Evolutionary conservation across 2,797 vertebrate genomes (phyloP).

Genomic region (Antennarius maculatus): DNA sequence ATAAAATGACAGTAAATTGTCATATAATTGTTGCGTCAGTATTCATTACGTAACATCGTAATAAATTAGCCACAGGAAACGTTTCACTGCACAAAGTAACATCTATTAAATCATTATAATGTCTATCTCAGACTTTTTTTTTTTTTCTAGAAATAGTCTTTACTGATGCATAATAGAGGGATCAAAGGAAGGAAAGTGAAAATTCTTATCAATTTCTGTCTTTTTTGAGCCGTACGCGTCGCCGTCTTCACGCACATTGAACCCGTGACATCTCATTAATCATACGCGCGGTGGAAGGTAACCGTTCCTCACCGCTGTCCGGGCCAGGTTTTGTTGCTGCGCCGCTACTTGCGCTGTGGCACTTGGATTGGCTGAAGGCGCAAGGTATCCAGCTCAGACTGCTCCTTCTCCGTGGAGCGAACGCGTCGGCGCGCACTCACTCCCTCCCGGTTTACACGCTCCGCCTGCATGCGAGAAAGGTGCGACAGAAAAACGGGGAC

Average conservation of each 20-base stretch:
- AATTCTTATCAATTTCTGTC: not conserved
- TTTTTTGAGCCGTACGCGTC: not conserved
- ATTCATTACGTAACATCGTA: not conserved
- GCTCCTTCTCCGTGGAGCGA: conserved; percentile 71
- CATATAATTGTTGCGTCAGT: not conserved
- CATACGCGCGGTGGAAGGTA: conserved; percentile 4
- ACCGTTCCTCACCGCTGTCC: conserved; percentile 67
- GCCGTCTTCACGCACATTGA: not conserved
- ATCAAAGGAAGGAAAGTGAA: not conserved
- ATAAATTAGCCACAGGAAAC: not conserved
- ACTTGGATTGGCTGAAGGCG: conserved; percentile 80
- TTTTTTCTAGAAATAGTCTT: not conserved
- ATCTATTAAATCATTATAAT: no score
- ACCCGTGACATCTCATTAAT: conserved; percentile 10
- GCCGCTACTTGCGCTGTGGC: conserved; percentile 61
- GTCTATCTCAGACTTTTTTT: no score
- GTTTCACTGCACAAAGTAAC: not conserved
- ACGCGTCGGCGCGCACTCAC: conserved; percentile 54
- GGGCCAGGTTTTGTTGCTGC: conserved; percentile 75
- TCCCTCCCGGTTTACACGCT: conserved; percentile 33
- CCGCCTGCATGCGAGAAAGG: conserved; percentile 49
- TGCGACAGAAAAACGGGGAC: conserved; percentile 43
- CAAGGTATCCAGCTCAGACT: conserved; percentile 72
- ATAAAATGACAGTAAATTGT: not conserved
- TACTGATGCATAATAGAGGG: not conserved